Base-by-base conservation (phyloP, 2,113 vertebrate genomes). In the Dicaeum eximium region DNA sequence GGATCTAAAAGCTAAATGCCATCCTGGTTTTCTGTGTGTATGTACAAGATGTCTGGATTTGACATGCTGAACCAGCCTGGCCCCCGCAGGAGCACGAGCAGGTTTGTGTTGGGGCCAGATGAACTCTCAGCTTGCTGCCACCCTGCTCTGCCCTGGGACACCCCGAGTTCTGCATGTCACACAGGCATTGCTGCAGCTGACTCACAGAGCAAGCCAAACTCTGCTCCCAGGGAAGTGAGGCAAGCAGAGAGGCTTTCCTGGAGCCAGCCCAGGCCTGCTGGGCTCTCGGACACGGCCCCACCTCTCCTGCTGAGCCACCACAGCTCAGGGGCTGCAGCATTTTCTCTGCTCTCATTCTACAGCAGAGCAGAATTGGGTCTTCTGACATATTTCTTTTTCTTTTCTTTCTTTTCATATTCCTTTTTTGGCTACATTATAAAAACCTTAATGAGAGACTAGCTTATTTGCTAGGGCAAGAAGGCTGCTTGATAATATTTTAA, bases 81-180 rank as follows among this genome's bases (percentile, higher is more conserved):
- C 71, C 48, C 57, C 28, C 11, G 2, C 11, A 27, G 9, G 53
- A 97, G 60, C 45, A 78, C 89, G 93, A 97, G 7, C 92, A 93
- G 93, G 78, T 88, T 97, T 97, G 80, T 97, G 87, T 96, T 91
- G 95, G 89, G 86, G 95, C 97, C 98, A 98, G 97, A 98, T 97
- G 98, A 97, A 94, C 37, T 14, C 97, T 93, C 98, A 98, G 98
- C 97, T 98, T 98, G 97, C 72, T 91, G 92, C 91, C 95, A 65
- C 90, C 22, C 9, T 67, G 53, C 35, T 95, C 93, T 96, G 92
- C 96, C 97, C 96, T 72, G 84, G 91, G 97, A 93, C 90, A 94
- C 97, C 97, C 96, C 94, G 30, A 94, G 97, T 94, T 97, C 74
- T 97, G 89, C 81, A 65, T 88, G 96, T 97, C 97, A 96, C 91